phyloP scores from a whole-genome alignment of 2,797 vertebrate genomes.

The Dallia pectoralis region DNA sequence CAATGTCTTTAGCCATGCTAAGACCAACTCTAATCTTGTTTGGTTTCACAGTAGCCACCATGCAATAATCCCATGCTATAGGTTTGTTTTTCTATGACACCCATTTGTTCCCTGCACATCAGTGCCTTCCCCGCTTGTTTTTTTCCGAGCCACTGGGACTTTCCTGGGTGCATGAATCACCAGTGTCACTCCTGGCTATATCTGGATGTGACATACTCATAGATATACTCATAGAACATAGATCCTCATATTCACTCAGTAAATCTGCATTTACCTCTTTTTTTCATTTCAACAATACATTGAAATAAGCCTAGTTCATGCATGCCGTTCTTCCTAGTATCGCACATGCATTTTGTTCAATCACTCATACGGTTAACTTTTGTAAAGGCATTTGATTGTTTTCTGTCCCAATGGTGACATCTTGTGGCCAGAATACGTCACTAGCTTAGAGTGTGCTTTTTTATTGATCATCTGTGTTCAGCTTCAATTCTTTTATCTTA shows the following conservation, averaged over 20 bases:
- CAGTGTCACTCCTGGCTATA: neutral
- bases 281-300: no score
- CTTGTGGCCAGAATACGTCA: no score
- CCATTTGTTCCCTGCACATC: constrained; percentile 15
- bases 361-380: no score
- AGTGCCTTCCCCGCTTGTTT: constrained; percentile 3
- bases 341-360: no score
- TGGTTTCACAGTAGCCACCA: constrained; percentile 19
- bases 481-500: no score
- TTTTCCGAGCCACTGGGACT: constrained; percentile 9
- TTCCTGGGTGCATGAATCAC: constrained; percentile 18
- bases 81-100: constrained; percentile 30
- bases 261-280: neutral
- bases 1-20: neutral
- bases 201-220: constrained; percentile 14
- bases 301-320: no score
- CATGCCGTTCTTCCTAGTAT: no score
- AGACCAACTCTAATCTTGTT: constrained; percentile 26
- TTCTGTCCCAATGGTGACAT: no score
- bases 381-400: no score
- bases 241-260: constrained; percentile 15
- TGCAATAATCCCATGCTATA: constrained; percentile 16
- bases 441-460: no score
- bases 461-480: no score
- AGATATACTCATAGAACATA: constrained; percentile 16